Percentiles rank a stretch among this genome's conserved stretches.
Conservation (phyloP, 1,140 invertebrate species). For the Drosophila ambigua region DNA sequence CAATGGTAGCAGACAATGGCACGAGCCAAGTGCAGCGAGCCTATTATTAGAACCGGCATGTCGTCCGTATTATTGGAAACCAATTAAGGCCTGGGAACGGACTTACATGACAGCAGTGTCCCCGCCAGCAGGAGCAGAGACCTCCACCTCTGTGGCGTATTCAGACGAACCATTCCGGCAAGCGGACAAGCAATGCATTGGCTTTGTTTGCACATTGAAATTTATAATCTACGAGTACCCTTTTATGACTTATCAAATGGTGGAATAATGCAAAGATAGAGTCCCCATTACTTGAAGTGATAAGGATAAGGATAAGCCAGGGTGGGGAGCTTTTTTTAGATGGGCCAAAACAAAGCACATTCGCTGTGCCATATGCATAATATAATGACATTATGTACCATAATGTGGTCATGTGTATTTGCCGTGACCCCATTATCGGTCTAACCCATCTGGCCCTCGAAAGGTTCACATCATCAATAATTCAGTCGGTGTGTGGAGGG, state of each 20-base stretch:
- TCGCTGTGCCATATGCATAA: constrained; percentile 20
- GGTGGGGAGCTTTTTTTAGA: too few species aligned
- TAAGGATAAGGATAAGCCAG: constrained; percentile 69
- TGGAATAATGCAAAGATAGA: constrained; percentile 50
- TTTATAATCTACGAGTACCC: constrained; percentile 1
- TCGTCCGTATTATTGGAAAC: constrained; percentile 39
- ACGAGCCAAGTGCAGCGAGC: background rate
- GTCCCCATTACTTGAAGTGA: constrained; percentile 14
- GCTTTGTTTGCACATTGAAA: constrained; percentile 10
- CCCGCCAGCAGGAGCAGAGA: constrained; percentile 1
- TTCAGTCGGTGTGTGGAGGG: constrained; percentile 22
- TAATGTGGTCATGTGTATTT: constrained; percentile 42
- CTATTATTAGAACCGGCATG: constrained; percentile 37
- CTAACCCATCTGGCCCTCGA: constrained; percentile 33
- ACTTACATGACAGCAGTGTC: constrained; percentile 30
- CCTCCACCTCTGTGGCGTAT: background rate
- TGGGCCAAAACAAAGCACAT: background rate
- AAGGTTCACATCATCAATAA: constrained; percentile 71
- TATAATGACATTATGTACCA: constrained; percentile 31
- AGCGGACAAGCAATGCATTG: constrained; percentile 11
- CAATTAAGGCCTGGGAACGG: constrained; percentile 19
- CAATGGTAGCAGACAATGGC: constrained; percentile 76
- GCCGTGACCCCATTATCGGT: constrained; percentile 47
- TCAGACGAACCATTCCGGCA: constrained; percentile 30
- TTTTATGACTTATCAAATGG: constrained; percentile 66